A percentile compares a stretch with the other conserved stretches of the same genome.
These are phyloP conservation scores for Drosophila orosa DNA, from an alignment of 1,140 invertebrate genomes.

Conservation along the genomic window DNA sequence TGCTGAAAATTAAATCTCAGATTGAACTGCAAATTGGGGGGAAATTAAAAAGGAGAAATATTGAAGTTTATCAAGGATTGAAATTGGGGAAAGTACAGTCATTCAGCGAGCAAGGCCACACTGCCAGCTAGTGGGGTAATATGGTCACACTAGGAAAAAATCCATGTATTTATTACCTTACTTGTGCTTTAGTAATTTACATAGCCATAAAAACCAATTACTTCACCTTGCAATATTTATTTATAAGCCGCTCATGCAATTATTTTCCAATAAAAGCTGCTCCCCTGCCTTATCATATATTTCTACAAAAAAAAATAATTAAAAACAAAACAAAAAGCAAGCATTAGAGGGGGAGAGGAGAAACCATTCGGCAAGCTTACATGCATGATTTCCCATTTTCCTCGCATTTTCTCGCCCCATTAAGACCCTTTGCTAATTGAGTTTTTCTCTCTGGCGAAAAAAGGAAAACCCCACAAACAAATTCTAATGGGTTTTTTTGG, in stretches of 20 bases:
- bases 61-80: not conserved
- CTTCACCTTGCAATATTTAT: not conserved
- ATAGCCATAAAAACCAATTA: not conserved
- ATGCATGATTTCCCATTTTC: constrained; percentile 15
- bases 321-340: not conserved
- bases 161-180: too few relatives aligned
- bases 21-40: not conserved
- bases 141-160: not conserved
- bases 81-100: not conserved
- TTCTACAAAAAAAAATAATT: constrained; percentile 15
- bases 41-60: not conserved
- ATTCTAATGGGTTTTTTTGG: constrained; percentile 55
- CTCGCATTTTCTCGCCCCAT: not conserved
- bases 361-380: not conserved
- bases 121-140: accelerated
- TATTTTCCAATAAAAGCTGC: not conserved
- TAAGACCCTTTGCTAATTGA: constrained; percentile 55
- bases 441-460: constrained; percentile 24
- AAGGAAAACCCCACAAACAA: constrained; percentile 28
- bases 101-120: not conserved
- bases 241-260: not conserved
- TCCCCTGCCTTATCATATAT: not conserved
- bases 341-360: not conserved
- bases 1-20: constrained; percentile 8
- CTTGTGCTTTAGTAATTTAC: not conserved